Evolutionary conservation across 2,888 invertebrate species (phyloP).

Genomic region (Folsomia manolachei): DNA sequence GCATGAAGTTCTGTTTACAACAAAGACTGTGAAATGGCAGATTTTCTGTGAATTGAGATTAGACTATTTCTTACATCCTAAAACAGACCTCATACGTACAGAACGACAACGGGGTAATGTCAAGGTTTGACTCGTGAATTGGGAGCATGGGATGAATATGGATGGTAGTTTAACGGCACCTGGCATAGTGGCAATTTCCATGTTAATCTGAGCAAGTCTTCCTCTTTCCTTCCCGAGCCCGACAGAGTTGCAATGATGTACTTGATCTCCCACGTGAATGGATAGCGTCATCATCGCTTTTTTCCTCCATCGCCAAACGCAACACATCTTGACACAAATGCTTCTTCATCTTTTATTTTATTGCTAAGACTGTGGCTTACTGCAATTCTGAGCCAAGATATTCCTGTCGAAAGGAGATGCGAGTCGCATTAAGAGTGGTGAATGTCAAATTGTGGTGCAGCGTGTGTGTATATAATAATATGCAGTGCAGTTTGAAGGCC

Average conservation of each 20-base stretch:
- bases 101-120: neutral
- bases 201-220: constrained; percentile 21
- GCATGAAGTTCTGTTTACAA: neutral
- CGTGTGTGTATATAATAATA: neutral
- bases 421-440: neutral
- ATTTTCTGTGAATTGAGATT: neutral
- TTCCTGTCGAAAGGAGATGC: neutral
- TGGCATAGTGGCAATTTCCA: constrained; percentile 21
- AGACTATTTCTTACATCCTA: no score
- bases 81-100: neutral
- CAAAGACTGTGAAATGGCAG: neutral
- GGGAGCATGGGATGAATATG: constrained; percentile 13
- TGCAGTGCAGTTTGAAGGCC: neutral
- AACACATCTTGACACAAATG: constrained; percentile 9
- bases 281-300: neutral
- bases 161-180: neutral
- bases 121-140: neutral
- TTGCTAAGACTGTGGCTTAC: neutral
- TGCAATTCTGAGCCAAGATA: neutral
- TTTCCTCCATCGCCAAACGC: neutral
- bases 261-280: neutral
- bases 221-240: neutral
- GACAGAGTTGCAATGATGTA: neutral
- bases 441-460: neutral
- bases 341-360: neutral